Evolutionary conservation across 2,113 vertebrate species (phyloP), one percentile per base, ranked within the genome.

Genomic region (Alligator mississippiensis): DNA sequence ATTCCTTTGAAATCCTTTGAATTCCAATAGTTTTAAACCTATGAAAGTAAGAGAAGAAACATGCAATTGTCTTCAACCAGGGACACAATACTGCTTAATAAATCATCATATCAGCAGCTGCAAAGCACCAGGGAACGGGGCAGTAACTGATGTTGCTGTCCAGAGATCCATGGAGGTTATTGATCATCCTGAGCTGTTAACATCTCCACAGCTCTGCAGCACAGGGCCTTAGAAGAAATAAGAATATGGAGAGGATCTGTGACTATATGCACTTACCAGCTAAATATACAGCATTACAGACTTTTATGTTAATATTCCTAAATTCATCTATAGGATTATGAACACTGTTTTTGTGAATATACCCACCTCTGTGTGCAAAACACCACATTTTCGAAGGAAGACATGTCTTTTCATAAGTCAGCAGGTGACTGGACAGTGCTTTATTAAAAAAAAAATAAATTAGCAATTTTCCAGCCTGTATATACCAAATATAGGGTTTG

Each of bases 51-150:
- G 77, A 90, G 85, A 91, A 92, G 94, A 94, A 91, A 87, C 91
- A 93, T 89, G 38, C 47, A 88, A 81, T 93, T 97, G 82, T 93
- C 75, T 90, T 94, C 77, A 94, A 90, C 59, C 86, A 93, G 92
- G 63, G 77, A n/a, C 92, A 54, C 21, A 47, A 28, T 61, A 55
- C 77, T 96, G 72, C 74, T 95, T 90, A 95, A 95, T 97, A 97
- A 97, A 96, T 97, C 94, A 96, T 92, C 77, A 61, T 95, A 95
- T 96, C 95, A 97, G 76, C 90, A 95, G 83, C 77, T 84, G 90
- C 25, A 91, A 94, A 93, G 74, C 89, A 24, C 82, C 83, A 77
- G 55, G 85, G 80, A 76, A n/a, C 19, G 47, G 75, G 30, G 68
- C 78, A 87, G 18, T 34, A 94, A 92, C 76, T 94, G 92, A 94